Percentiles rank a stretch among this genome's conserved stretches.
phyloP scores from a whole-genome alignment of 2,113 vertebrate species.

The Athene cunicularia region DNA sequence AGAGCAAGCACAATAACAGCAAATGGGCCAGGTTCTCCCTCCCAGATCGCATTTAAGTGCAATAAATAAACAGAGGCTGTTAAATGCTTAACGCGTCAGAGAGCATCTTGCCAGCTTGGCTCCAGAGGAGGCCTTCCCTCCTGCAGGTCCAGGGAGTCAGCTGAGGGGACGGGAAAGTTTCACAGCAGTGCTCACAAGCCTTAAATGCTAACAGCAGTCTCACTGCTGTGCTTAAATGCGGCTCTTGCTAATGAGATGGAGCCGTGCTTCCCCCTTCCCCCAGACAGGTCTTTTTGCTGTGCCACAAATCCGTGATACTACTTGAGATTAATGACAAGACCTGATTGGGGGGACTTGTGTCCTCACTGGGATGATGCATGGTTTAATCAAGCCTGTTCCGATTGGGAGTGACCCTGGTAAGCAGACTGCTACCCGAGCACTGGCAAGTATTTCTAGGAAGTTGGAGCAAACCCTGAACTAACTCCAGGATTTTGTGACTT shows the following conservation, averaged over 20 bases:
- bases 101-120: background rate
- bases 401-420: background rate
- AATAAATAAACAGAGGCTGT: background rate
- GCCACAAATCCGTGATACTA: background rate
- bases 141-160: background rate
- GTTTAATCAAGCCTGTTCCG: background rate
- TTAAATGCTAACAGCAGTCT: background rate
- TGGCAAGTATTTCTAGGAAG: background rate
- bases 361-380: background rate
- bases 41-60: accelerated
- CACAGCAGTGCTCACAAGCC: background rate
- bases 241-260: background rate
- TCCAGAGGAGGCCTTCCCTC: background rate
- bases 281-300: background rate
- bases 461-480: background rate
- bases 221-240: background rate
- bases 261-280: background rate
- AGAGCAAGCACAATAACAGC: background rate
- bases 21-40: background rate
- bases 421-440: accelerated
- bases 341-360: accelerated
- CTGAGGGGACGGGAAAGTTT: background rate
- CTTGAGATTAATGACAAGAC: background rate
- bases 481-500: background rate
- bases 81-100: background rate